Percentiles rank a stretch among this genome's conserved stretches.
phyloP scores from a whole-genome alignment of 2,888 invertebrate genomes.

The Lasioglossum vierecki region DNA sequence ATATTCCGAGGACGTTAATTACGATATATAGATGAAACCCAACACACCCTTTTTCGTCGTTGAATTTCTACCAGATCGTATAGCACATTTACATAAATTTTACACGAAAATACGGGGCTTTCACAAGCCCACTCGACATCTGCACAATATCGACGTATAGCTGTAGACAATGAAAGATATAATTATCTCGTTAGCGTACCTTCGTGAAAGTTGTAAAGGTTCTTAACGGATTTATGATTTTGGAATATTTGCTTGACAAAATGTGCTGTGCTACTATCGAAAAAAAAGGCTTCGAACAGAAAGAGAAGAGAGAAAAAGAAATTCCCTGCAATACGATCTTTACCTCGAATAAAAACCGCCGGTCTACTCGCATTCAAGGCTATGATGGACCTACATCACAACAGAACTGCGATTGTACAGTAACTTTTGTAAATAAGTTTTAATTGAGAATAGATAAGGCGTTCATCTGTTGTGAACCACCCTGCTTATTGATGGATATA shows the following conservation, averaged over 20 bases:
- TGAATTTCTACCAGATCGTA: conserved; percentile 34
- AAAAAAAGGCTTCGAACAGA: conserved; percentile 54
- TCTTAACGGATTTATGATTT: conserved; percentile 52
- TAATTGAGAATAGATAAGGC: conserved; percentile 71
- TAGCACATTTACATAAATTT: conserved; percentile 53
- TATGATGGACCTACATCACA: conserved; percentile 75
- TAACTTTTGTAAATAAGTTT: conserved; percentile 78
- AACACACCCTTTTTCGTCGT: conserved; percentile 26
- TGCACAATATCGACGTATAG: conserved; percentile 41
- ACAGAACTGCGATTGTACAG: conserved; percentile 68
- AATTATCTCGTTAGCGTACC: conserved; percentile 19
- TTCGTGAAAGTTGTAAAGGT: conserved; percentile 16
- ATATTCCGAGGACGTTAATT: conserved; percentile 36
- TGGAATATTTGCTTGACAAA: conserved; percentile 64
- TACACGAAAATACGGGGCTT: conserved; percentile 33
- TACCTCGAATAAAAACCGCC: conserved; percentile 58
- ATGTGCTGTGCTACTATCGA: conserved; percentile 54
- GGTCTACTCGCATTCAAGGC: conserved; percentile 77
- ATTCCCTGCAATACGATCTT: conserved; percentile 72
- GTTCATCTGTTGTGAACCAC: conserved; percentile 76
- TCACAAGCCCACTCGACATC: not conserved
- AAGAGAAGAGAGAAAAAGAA: conserved; percentile 43
- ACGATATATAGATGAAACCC: conserved; percentile 16
- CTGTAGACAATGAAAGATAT: conserved; percentile 16
- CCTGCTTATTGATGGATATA: conserved; percentile 79